Evolutionary conservation across 2,888 invertebrate genomes (phyloP), one percentile per base, ranked within the genome.

Genomic region (Pandemis corylana): DNA sequence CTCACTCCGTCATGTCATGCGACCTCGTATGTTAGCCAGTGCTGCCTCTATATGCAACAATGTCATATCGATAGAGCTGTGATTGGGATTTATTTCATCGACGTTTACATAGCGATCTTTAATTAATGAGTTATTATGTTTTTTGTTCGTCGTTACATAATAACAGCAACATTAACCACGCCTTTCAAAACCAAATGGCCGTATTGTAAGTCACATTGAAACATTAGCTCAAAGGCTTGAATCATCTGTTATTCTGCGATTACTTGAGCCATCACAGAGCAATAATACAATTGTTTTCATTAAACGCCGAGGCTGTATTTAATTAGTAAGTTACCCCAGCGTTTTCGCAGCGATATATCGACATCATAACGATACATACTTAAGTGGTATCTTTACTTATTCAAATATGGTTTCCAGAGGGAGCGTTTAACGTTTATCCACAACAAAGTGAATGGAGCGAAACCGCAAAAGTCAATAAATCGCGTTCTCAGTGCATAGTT

Each of bases 1-100:
- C 87, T 80, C 82, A 87, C 89, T 86, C 80, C 86, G 85, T 88
- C 90, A 89, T 90, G 90, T 90, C 91, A 87, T 84, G 83, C 83
- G 90, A 90, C 90, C 92, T 91, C 93, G 88, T 89, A 89, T 87
- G 84, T 82, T 83, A 83, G 79, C 81, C 87, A 92, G 90, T 83
- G 85, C 82, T 79, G 88, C 77, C 69, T 73, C 71, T 71, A 73
- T 75, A 63, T 28, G 28, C 65, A 44, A 76, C 49, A 62, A 77
- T 68, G 28, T 69, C 68, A 74, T 85, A 81, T 89, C 88, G 87
- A 87, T 84, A 83, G 76, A 41, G 59, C 15, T 61, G 59, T 28
- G 15, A 44, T 46, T 59, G 7, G 13, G 7, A n/a, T 51, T 51
- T 10, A 5, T 51, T 59, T 51, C 59, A 69, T 69, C 51, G 65